Conservation (phyloP, 1,140 invertebrate species). For the Lucilia cuprina region DNA sequence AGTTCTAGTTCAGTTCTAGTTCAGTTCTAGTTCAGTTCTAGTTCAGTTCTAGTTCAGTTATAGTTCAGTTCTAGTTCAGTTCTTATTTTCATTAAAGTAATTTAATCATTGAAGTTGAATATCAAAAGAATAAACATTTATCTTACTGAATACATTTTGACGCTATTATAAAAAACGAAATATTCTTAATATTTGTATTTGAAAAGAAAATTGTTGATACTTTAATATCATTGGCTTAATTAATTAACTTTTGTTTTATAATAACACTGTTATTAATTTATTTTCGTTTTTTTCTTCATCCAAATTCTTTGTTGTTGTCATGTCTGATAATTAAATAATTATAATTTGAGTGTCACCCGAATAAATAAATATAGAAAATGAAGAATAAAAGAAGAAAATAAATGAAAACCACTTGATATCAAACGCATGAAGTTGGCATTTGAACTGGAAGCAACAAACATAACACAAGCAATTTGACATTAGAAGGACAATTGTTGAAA, state of each 20-base stretch:
- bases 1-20: no score
- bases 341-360: conserved; percentile 7
- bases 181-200: neutral
- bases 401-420: neutral
- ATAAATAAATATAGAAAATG: neutral
- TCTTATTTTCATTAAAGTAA: no score
- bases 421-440: neutral
- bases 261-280: neutral
- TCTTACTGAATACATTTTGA: no score
- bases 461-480: neutral
- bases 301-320: neutral
- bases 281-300: neutral
- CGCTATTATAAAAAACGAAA: no score
- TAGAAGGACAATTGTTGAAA: conserved; percentile 4
- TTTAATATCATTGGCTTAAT: neutral
- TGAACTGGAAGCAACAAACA: neutral
- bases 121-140: no score
- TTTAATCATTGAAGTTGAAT: no score
- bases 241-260: neutral
- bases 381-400: neutral
- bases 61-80: no score
- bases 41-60: no score
- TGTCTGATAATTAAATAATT: neutral
- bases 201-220: neutral
- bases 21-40: no score